These are phyloP conservation scores for Strix aluco DNA, from an alignment of 2,113 vertebrate genomes.

Conservation along the genomic window DNA sequence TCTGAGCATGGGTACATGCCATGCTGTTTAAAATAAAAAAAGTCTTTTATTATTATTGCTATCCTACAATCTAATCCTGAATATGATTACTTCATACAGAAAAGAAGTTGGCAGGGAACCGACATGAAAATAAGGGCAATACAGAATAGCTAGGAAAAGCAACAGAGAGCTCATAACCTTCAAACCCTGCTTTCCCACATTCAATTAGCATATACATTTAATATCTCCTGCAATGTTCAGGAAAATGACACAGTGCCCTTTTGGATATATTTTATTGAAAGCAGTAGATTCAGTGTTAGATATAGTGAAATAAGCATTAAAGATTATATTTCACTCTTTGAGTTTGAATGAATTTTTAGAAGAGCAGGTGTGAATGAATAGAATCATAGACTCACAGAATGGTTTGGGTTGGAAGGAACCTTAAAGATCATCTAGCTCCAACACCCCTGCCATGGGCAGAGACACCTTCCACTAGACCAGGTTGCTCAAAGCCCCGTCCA, in stretches of 20 bases:
- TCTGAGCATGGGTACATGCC: background rate
- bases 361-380: background rate
- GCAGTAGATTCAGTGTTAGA: background rate
- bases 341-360: background rate
- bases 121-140: background rate
- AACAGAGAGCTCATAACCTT: conserved; percentile 1
- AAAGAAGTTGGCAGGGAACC: background rate
- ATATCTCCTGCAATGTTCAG: background rate
- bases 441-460: too few relatives aligned
- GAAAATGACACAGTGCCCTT: background rate
- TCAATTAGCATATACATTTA: background rate
- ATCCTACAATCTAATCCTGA: background rate
- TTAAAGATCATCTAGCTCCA: too few relatives aligned
- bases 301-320: conserved; percentile 1
- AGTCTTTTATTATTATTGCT: background rate
- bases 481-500: too few relatives aligned
- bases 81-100: background rate
- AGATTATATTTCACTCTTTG: background rate
- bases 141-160: background rate
- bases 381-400: too few relatives aligned
- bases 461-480: too few relatives aligned
- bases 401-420: too few relatives aligned
- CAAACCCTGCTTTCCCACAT: background rate
- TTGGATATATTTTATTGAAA: conserved; percentile 6
- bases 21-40: background rate